phyloP scores from a whole-genome alignment of 1,140 invertebrate genomes.

The Epicauta chinensis region DNA sequence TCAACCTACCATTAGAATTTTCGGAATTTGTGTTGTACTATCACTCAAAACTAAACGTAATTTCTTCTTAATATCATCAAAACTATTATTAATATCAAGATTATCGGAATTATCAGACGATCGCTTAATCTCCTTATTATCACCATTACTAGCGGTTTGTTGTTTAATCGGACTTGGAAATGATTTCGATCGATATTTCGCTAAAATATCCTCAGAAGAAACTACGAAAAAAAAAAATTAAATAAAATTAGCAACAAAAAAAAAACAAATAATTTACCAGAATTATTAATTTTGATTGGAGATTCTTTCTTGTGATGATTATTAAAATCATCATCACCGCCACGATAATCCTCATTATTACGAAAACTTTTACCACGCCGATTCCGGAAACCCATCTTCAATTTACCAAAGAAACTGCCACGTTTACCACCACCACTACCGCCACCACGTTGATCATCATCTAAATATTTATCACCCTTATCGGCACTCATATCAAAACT shows the following conservation, averaged over 20 bases:
- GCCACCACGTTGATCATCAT: conserved; percentile 54
- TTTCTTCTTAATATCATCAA: conserved; percentile 81
- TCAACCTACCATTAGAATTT: conserved; percentile 33
- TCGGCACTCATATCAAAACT: conserved; percentile 88
- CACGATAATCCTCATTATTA: conserved; percentile 45
- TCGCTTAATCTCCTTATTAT: conserved; percentile 14
- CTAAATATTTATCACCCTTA: conserved; percentile 61
- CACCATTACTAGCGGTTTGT: conserved; percentile 1
- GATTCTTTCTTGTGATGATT: conserved; percentile 19
- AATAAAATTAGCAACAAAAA: not conserved
- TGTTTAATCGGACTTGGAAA: conserved; percentile 52
- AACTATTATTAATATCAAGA: conserved; percentile 27
- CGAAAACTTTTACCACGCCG: conserved; percentile 50
- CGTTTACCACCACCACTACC: conserved; percentile 40
- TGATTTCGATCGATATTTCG: conserved; percentile 85
- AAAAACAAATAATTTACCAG: conserved; percentile 14
- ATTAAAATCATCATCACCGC: conserved; percentile 42
- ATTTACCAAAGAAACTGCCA: conserved; percentile 60
- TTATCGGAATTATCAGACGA: conserved; percentile 17
- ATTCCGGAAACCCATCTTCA: conserved; percentile 62
- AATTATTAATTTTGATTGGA: conserved; percentile 20
- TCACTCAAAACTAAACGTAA: conserved; percentile 81
- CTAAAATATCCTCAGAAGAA: conserved; percentile 87
- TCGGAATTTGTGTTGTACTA: conserved; percentile 30
- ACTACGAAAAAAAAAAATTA: conserved; percentile 47